Evolutionary conservation across 1,140 invertebrate genomes (phyloP).

Genomic region (Diuraphis noxia): DNA sequence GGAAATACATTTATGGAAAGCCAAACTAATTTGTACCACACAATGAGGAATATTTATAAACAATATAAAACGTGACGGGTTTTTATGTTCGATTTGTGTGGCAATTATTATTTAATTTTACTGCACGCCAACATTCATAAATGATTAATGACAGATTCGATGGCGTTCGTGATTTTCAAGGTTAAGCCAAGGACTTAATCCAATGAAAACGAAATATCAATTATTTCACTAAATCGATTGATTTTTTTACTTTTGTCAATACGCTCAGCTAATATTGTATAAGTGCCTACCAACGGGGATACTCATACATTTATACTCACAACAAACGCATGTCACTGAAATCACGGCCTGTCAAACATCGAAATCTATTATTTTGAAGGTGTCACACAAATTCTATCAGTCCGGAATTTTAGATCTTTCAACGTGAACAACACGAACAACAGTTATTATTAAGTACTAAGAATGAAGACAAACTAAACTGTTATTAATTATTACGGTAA

Average conservation of each 20-base stretch:
- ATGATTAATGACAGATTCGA: background rate
- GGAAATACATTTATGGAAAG: background rate
- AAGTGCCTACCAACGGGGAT: background rate
- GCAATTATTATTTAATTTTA: background rate
- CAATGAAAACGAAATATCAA: background rate
- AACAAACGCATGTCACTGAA: background rate
- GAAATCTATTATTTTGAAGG: background rate
- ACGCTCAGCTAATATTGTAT: background rate
- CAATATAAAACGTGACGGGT: slow-evolving; percentile 18
- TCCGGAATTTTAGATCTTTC: background rate
- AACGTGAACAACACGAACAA: background rate
- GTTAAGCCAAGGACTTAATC: background rate
- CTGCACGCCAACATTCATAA: background rate
- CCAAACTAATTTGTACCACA: background rate
- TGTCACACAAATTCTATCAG: background rate
- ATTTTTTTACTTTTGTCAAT: background rate
- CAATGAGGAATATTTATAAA: background rate
- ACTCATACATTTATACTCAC: background rate
- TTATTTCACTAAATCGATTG: background rate
- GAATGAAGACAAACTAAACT: background rate
- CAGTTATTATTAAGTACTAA: background rate
- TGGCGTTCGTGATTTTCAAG: background rate
- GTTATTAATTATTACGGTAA: background rate
- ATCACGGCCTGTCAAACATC: background rate
- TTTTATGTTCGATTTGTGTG: background rate